phyloP scores from a whole-genome alignment of 2,888 invertebrate genomes.

The Xestia c-nigrum region DNA sequence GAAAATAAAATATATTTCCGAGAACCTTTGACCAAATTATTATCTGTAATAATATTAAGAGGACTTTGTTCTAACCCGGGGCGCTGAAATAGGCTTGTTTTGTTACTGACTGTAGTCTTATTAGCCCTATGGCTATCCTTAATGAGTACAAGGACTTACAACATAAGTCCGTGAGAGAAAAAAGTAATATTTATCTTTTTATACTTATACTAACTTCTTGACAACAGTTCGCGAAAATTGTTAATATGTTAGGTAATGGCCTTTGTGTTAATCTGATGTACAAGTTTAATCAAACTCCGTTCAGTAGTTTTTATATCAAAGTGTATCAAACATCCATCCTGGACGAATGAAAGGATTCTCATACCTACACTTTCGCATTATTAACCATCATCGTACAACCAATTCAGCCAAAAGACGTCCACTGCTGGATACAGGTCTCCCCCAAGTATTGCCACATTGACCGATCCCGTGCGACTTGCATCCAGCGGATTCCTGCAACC shows the following conservation, averaged over 20 bases:
- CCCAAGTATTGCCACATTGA: too few relatives aligned
- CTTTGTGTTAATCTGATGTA: background rate
- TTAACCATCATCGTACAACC: too few relatives aligned
- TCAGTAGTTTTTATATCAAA: background rate
- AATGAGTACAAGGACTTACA: constrained; percentile 1
- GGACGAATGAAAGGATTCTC: background rate
- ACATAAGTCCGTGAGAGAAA: background rate
- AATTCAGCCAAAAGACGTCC: too few relatives aligned
- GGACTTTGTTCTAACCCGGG: background rate
- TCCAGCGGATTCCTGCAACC: too few relatives aligned
- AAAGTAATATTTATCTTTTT: background rate
- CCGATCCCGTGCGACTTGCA: too few relatives aligned
- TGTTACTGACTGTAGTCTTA: background rate
- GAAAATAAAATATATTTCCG: background rate
- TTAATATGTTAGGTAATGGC: background rate
- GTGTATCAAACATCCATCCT: background rate
- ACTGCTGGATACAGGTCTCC: too few relatives aligned
- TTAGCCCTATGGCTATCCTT: background rate
- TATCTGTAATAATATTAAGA: background rate
- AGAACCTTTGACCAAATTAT: constrained; percentile 10
- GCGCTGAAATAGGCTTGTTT: background rate
- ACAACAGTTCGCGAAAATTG: background rate
- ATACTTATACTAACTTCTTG: background rate
- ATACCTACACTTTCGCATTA: background rate
- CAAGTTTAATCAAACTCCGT: background rate